Percentiles rank a stretch among this genome's conserved stretches.
phyloP scores from a whole-genome alignment of 2,888 invertebrate genomes.

The Andrena fulva region DNA sequence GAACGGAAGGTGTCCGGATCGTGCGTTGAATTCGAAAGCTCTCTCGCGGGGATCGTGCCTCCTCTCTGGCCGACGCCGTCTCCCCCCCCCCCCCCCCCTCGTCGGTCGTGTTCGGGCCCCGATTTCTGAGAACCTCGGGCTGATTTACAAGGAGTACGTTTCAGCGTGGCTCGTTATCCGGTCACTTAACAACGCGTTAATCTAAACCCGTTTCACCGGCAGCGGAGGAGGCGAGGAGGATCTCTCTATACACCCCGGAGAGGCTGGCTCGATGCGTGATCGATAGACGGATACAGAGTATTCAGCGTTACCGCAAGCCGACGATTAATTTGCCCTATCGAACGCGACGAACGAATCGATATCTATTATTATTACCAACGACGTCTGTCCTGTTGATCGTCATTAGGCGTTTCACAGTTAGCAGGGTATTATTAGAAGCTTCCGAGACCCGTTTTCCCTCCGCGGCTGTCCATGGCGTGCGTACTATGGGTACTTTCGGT shows the following conservation, averaged over 20 bases:
- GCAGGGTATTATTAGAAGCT: constrained; percentile 35
- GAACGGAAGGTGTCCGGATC: constrained; percentile 81
- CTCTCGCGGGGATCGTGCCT: constrained; percentile 52
- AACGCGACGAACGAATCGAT: constrained; percentile 3
- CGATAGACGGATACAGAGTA: constrained; percentile 11
- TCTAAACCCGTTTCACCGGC: constrained; percentile 44
- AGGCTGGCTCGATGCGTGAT: constrained; percentile 12
- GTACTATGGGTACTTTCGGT: background rate
- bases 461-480: background rate
- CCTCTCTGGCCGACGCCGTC: constrained; percentile 37
- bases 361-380: background rate
- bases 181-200: constrained; percentile 58
- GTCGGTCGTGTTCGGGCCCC: constrained; percentile 43
- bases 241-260: constrained; percentile 27
- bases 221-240: background rate
- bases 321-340: constrained; percentile 38
- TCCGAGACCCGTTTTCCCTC: constrained; percentile 35
- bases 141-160: constrained; percentile 66
- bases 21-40: constrained; percentile 79
- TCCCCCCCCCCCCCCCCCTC: background rate
- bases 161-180: constrained; percentile 45
- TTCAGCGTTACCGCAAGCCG: background rate
- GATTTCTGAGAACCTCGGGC: constrained; percentile 65
- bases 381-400: constrained; percentile 6
- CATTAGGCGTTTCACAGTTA: constrained; percentile 15